These are phyloP conservation scores for Frankliniella fusca DNA, from an alignment of 2,888 invertebrate genomes.

Conservation along the genomic window DNA sequence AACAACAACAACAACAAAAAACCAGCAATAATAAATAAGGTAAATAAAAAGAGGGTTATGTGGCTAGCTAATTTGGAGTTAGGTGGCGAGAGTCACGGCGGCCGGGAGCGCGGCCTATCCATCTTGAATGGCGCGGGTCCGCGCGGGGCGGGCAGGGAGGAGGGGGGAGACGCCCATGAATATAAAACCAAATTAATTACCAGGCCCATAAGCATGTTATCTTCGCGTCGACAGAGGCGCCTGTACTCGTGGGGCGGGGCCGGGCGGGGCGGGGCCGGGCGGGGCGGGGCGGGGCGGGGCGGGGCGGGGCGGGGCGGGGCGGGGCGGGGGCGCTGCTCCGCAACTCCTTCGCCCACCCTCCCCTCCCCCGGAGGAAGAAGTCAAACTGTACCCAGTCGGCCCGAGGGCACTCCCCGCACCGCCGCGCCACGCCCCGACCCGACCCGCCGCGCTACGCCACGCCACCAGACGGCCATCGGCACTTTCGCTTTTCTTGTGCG, in stretches of 20 bases:
- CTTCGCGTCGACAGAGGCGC: background rate
- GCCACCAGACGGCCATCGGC: background rate
- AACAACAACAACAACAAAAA: too few relatives aligned
- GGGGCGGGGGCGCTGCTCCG: background rate
- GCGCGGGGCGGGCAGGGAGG: too few relatives aligned
- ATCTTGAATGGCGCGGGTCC: background rate
- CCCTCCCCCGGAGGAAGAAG: too few relatives aligned
- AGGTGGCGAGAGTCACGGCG: too few relatives aligned
- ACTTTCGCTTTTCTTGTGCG: conserved; percentile 5
- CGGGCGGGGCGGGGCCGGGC: background rate
- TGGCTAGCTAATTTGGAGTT: too few relatives aligned
- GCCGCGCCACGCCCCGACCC: background rate
- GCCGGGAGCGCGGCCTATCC: background rate
- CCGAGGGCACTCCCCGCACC: too few relatives aligned
- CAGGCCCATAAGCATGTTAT: background rate
- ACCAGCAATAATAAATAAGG: too few relatives aligned
- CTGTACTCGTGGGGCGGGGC: background rate
- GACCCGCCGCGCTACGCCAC: background rate
- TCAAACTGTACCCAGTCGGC: too few relatives aligned
- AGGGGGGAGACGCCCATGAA: background rate
- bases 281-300: too few relatives aligned
- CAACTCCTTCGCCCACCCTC: too few relatives aligned
- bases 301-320: background rate
- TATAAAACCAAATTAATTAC: background rate
- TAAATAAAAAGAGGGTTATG: too few relatives aligned